phyloP scores from a whole-genome alignment of 2,888 invertebrate genomes.

The Melikaiella ostensackeni region DNA sequence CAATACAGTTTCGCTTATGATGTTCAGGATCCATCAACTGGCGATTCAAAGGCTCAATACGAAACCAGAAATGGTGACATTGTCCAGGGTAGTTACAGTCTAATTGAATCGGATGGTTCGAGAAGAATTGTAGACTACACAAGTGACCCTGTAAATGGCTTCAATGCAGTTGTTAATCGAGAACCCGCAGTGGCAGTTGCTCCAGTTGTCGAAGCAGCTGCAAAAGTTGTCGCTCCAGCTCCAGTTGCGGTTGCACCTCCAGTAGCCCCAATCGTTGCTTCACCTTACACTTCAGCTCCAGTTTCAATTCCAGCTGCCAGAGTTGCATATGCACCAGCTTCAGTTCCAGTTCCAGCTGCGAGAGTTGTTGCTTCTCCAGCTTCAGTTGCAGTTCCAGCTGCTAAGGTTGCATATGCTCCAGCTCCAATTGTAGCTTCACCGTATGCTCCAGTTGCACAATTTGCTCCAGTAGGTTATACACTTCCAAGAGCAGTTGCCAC shows the following conservation, averaged over 20 bases:
- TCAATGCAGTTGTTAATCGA: constrained; percentile 53
- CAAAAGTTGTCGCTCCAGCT: constrained; percentile 24
- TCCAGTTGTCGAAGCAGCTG: constrained; percentile 32
- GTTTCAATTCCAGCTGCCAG: constrained; percentile 36
- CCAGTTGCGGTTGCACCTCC: constrained; percentile 46
- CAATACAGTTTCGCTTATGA: constrained; percentile 72
- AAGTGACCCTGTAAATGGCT: constrained; percentile 58
- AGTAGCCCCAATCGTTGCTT: constrained; percentile 59
- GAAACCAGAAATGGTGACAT: constrained; percentile 70
- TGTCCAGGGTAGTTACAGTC: constrained; percentile 71
- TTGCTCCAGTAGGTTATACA: constrained; percentile 59
- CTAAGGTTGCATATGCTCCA: constrained; percentile 43
- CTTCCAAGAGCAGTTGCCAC: constrained; percentile 66
- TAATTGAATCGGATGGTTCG: constrained; percentile 72
- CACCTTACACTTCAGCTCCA: constrained; percentile 63
- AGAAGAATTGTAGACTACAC: constrained; percentile 71
- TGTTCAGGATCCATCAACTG: constrained; percentile 69
- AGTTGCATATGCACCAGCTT: constrained; percentile 33
- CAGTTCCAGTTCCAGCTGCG: constrained; percentile 36
- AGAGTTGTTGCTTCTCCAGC: constrained; percentile 44
- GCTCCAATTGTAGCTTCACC: constrained; percentile 47
- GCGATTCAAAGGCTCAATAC: constrained; percentile 72
- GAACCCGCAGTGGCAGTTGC: constrained; percentile 49
- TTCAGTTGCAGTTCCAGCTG: constrained; percentile 43
- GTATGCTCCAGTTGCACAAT: constrained; percentile 58